Base-by-base conservation (phyloP, 2,797 vertebrate species). In the Natrix natrix region DNA sequence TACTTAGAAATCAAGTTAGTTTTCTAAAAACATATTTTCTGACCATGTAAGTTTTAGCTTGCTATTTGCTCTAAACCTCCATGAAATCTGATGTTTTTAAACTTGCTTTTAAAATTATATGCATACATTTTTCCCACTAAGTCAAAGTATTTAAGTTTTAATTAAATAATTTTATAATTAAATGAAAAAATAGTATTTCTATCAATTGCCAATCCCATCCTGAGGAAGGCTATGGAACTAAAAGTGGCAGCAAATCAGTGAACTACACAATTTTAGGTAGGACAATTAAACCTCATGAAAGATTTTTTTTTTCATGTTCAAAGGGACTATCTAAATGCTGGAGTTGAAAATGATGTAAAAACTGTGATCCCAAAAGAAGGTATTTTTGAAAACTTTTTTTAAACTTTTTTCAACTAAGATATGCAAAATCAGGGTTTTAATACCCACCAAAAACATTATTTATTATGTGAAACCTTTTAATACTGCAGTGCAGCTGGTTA, bases 181-280 rank as follows among this genome's bases (percentile, higher is more conserved):
- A 78, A 78, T 78, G 52, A 66, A 20, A 69, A 90, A 69, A 37
- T n/a, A 32, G 69, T 11, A 69, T 12, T 74, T 89, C 7, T 48
- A 22, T 32, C 54, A 90, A 94, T 92, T 93, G 93, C 94, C 92
- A 94, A 89, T 83, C 32, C 94, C 26, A 88, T 93, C 86, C 94
- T 94, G 56, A 95, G 94, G 94, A 94, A 94, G 96, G 96, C 66
- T 74, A 66, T 94, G 86, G 96, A 94, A 97, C 94, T 95, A 95
- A 94, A 94, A 92, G 93, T 8, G 87, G 56, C 52, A 91, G 43
- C 66, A 91, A 91, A 88, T 59, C 87, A 66, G 93, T 61, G 8
- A 63, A 88, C 32, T 56, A 66, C 6, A 52, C 54, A 93, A 52
- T 11, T 87, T 63, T 78, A 57, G 16, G 4, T 13, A 32, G 10